phyloP scores from a whole-genome alignment of 1,140 invertebrate genomes.

The Belonocnema kinseyi region DNA sequence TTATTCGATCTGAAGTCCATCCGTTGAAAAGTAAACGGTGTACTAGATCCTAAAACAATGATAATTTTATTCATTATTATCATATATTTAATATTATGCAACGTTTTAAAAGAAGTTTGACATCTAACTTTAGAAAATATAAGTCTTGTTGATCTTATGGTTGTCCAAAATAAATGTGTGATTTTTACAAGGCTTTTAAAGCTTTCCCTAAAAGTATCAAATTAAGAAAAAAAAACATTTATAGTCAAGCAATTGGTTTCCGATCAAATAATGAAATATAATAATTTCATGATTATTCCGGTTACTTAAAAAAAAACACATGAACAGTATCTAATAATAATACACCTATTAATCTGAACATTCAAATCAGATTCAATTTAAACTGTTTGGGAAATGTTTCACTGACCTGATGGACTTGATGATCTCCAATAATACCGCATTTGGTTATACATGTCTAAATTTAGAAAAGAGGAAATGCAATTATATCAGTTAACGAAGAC shows the following conservation, averaged over 20 bases:
- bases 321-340: no score
- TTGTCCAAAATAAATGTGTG: no score
- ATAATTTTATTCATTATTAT: conserved; percentile 33
- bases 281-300: no score
- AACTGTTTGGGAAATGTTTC: conserved; percentile 14
- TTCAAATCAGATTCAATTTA: not conserved
- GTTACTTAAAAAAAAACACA: not conserved
- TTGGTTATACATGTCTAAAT: conserved; percentile 24
- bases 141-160: no score
- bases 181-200: not conserved
- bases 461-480: conserved; percentile 16
- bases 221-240: no score
- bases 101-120: not conserved
- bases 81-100: conserved; percentile 8
- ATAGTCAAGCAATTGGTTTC: no score
- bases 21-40: conserved; percentile 69
- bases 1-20: conserved; percentile 71
- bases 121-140: not conserved
- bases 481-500: not conserved
- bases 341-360: no score
- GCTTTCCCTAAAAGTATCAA: no score
- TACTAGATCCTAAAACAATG: conserved; percentile 62
- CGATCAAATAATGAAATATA: no score
- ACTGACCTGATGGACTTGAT: conserved; percentile 30
- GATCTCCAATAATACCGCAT: conserved; percentile 20